Conservation (phyloP, 2,797 vertebrate genomes). For the Antennarius maculatus region DNA sequence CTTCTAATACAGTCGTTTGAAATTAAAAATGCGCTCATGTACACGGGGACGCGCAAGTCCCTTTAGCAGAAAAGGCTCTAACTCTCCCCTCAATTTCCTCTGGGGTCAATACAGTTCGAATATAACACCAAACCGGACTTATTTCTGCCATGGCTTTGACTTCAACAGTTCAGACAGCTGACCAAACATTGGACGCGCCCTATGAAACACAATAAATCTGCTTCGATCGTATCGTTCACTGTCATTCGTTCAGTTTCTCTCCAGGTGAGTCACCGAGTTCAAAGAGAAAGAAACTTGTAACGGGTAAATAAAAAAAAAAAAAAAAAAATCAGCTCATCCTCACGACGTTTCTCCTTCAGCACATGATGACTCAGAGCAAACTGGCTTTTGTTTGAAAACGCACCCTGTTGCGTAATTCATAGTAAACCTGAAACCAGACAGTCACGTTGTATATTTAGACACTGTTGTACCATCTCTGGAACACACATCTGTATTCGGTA, state of each 20-base stretch:
- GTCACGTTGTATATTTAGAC: neutral
- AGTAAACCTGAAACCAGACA: neutral
- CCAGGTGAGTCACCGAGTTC: constrained; percentile 50
- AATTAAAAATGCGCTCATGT: too few relatives aligned
- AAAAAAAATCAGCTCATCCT: neutral
- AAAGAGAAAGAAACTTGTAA: constrained; percentile 5
- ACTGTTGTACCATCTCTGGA: neutral
- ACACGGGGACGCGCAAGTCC: neutral
- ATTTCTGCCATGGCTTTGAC: neutral
- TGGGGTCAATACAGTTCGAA: neutral
- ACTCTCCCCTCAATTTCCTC: neutral
- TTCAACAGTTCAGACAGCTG: neutral
- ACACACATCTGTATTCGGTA: neutral
- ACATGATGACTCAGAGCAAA: constrained; percentile 53
- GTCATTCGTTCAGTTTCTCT: constrained; percentile 2
- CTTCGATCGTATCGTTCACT: neutral
- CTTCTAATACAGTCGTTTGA: neutral
- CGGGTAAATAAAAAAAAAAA: constrained; percentile 5
- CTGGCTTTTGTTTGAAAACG: constrained; percentile 31
- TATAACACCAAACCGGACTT: neutral
- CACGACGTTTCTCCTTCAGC: neutral
- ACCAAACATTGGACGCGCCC: constrained; percentile 7
- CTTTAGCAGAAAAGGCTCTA: neutral
- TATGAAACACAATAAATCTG: neutral
- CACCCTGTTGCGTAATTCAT: constrained; percentile 19